phyloP scores from a whole-genome alignment of 2,113 vertebrate genomes.

The Sialia sialis region DNA sequence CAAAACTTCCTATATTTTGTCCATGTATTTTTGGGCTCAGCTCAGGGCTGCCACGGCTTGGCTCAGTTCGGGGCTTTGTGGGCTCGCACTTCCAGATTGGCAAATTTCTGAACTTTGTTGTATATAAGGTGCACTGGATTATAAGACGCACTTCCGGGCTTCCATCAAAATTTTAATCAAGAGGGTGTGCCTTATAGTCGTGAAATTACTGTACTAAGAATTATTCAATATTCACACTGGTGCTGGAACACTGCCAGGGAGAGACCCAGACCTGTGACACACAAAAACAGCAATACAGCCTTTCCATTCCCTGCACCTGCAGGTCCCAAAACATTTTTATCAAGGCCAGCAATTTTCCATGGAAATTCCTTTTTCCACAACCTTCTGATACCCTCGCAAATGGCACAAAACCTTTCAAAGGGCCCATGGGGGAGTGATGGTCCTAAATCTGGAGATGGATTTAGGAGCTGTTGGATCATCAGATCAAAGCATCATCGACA shows the following conservation, averaged over 20 bases:
- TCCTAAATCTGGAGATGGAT: neutral
- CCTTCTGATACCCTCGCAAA: neutral
- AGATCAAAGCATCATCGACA: neutral
- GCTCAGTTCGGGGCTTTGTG: no score
- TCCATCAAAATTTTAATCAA: no score
- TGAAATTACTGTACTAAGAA: no score
- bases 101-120: no score
- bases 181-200: no score
- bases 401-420: neutral
- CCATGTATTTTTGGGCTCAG: neutral
- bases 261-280: neutral
- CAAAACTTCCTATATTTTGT: neutral
- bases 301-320: neutral
- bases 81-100: no score
- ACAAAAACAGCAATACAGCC: neutral
- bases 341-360: neutral
- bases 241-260: neutral
- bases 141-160: no score
- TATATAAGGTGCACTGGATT: no score
- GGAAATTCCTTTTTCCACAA: neutral
- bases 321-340: neutral
- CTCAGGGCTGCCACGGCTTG: no score
- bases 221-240: neutral
- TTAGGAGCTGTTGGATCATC: neutral
- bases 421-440: neutral